Base-by-base conservation (phyloP, 2,113 vertebrate species). In the Dipodomys stephensi region DNA sequence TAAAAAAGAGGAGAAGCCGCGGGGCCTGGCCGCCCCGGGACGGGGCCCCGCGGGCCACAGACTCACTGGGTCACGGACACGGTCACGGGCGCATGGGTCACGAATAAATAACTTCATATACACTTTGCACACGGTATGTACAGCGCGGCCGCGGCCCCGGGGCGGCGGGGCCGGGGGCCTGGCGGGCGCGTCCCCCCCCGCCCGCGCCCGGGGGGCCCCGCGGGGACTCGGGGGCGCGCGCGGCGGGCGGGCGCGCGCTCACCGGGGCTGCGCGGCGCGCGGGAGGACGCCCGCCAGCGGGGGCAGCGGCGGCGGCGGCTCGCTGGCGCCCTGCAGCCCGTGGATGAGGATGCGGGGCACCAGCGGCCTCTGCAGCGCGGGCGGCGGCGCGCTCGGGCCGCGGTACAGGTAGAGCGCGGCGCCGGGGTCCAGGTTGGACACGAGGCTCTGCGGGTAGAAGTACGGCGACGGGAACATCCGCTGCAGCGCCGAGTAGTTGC, bases 381-480 rank as follows among this genome's bases (percentile, higher is more conserved):
- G 99, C 25, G 99, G 99, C 12, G 99, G 99, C 22, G 99, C 99
- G 90, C 99, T 99, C 88, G 99, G 99, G 19, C 99, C 99, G 74
- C 99, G 98, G 98, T 99, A 99, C 96, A 99, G 98, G 95, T 99
- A 99, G 62, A 99, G 98, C 72, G 99, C 99, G 32, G 99, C 99
- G 78, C 99, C 98, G 7, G 99, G 99, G 95, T 99, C 99, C 98
- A 99, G 98, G 97, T 99, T 99, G 97, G 99, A 99, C 85, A 99
- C 98, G 81, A 99, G 97, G 83, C 99, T 99, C 97, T 99, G 99
- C 65, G 99, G 99, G 98, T 99, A 99, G 98, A 99, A 99, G 93
- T 99, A 99, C 83, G 99, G 99, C 87, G 99, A 99, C 72, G 99
- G 99, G 97, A 99, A 99, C 99, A 99, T 99, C 97, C 99, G 98